Base-by-base conservation (phyloP, 2,797 vertebrate species). In the Danio aesculapii region DNA sequence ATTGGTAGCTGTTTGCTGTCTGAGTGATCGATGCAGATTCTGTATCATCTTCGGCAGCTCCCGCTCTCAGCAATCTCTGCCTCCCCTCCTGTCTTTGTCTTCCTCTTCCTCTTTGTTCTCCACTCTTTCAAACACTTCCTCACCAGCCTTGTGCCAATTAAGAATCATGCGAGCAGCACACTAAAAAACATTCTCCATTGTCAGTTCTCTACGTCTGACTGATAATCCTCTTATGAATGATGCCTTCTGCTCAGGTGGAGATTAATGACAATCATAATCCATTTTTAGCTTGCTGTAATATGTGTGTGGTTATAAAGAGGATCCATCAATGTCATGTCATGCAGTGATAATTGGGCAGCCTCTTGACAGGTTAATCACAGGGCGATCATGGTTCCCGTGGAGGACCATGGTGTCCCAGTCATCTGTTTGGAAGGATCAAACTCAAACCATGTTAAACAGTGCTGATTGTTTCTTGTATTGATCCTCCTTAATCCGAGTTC, bases 1-100 rank as follows among this genome's bases (percentile, higher is more conserved):
- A 84, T 49, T 82, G 74, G 73, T 78, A 84, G 84, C 85, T 83
- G 86, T 81, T 88, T 85, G 77, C 84, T 79, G 17, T 79, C 80
- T 90, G 82, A 87, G 89, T 89, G 91, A 92, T 92, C 89, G 84
- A 92, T 92, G 89, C 64, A 83, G 75, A 75, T 78, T 83, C 49
- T 76, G 84, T 88, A 86, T 93, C 85, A 11, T 73, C 67, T 92
- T 89, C 91, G 84, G 77, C 68, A 83, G 87, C 85, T 75, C 57
- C 75, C 61, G n/a, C 58, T 39, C 3, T 84, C 82, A 83, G 67
- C 21, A 44, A 75, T 70, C 80, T 50, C 57, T 84, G 46, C 57
- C 16, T 77, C 83, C 84, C n/a, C 30, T 86, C 86, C 87, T 46
- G 19, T 58, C 64, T 69, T 50, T 52, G 77, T 80, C 63, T 74